A percentile compares a stretch with the other conserved stretches of the same genome.
These are phyloP conservation scores for Macrotus californicus DNA, from an alignment of 2,113 vertebrate genomes.

Conservation along the genomic window DNA sequence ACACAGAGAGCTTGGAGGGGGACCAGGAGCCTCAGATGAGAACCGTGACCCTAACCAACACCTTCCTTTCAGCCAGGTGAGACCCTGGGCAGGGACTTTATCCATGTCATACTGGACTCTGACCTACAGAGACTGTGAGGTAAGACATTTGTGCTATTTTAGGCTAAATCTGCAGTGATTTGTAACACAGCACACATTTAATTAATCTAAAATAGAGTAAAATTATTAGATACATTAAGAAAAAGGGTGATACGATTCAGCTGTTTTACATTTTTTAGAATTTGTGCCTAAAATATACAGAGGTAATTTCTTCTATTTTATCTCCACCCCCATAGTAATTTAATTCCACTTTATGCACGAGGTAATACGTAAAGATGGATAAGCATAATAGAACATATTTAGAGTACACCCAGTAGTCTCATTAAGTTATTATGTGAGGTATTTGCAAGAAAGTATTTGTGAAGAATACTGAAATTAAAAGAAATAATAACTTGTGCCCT, in stretches of 20 bases:
- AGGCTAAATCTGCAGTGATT: background rate
- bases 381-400: background rate
- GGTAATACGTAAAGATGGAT: background rate
- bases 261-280: background rate
- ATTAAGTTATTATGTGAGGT: background rate
- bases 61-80: background rate
- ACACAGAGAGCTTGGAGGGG: background rate
- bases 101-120: background rate
- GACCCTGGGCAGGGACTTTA: background rate
- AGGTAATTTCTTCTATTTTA: background rate
- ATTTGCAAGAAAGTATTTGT: background rate
- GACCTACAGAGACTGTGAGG: background rate
- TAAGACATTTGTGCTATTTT: background rate
- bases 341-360: background rate
- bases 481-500: too few relatives aligned
- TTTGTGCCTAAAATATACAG: background rate
- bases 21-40: background rate
- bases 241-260: background rate
- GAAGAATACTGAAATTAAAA: background rate
- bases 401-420: background rate
- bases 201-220: background rate
- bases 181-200: background rate
- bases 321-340: background rate
- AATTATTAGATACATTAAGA: constrained; percentile 1
- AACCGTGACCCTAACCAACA: background rate